Evolutionary conservation across 2,888 invertebrate genomes (phyloP).

Genomic region (Diarsia rubi): DNA sequence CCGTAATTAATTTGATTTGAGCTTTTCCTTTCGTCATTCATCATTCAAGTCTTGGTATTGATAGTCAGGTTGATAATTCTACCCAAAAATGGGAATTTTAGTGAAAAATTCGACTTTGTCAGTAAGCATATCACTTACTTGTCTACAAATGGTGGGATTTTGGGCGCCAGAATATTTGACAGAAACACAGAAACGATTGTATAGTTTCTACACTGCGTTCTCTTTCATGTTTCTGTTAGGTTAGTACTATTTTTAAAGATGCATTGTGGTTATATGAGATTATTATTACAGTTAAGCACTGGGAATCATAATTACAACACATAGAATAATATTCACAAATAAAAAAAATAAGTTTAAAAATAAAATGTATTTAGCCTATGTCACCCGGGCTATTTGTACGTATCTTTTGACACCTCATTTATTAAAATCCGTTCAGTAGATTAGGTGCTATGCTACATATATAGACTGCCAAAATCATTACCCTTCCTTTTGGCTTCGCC

Average conservation of each 20-base stretch:
- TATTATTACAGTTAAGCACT: neutral
- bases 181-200: slow-evolving; percentile 67
- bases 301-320: too few species aligned
- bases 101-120: slow-evolving; percentile 80
- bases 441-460: too few species aligned
- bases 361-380: too few species aligned
- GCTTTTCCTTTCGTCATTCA: slow-evolving; percentile 21
- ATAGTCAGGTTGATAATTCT: neutral
- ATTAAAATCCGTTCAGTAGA: too few species aligned
- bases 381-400: too few species aligned
- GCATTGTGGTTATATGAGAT: neutral
- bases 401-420: too few species aligned
- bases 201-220: slow-evolving; percentile 76
- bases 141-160: slow-evolving; percentile 80
- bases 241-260: slow-evolving; percentile 66
- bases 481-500: too few species aligned
- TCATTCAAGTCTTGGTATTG: slow-evolving; percentile 22
- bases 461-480: too few species aligned
- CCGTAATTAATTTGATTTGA: slow-evolving; percentile 65
- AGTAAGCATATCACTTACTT: slow-evolving; percentile 79
- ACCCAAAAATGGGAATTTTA: slow-evolving; percentile 73
- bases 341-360: too few species aligned
- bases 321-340: too few species aligned
- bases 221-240: slow-evolving; percentile 85
- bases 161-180: slow-evolving; percentile 79